Percentiles rank a stretch among this genome's conserved stretches.
These are phyloP conservation scores for Zosterops pallidus DNA, from an alignment of 2,113 vertebrate species.

Conservation along the genomic window DNA sequence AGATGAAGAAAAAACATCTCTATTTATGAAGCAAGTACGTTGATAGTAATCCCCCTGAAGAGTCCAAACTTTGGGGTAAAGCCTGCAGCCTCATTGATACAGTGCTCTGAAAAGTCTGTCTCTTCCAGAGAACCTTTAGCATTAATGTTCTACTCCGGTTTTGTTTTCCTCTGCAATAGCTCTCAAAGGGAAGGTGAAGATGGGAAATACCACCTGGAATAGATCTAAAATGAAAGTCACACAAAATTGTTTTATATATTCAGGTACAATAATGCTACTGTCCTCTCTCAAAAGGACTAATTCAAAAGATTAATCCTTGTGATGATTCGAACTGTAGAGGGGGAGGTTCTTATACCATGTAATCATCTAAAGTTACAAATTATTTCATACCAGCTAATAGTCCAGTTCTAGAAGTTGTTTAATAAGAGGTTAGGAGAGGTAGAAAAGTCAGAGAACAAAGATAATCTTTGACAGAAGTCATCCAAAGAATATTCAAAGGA, in stretches of 20 bases:
- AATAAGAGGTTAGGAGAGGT: neutral
- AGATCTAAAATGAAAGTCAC: neutral
- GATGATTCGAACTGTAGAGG: neutral
- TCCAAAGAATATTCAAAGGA: neutral
- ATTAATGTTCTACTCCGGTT: neutral
- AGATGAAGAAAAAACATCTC: neutral
- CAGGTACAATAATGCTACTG: neutral
- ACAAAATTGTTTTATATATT: neutral
- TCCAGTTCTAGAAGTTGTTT: neutral
- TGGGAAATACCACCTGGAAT: neutral
- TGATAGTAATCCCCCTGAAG: neutral
- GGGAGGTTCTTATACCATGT: neutral
- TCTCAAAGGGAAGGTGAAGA: neutral
- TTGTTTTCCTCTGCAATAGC: neutral
- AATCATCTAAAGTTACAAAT: neutral
- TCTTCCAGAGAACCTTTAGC: neutral
- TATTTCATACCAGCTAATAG: neutral
- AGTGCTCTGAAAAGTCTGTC: neutral
- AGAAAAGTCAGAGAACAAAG: neutral
- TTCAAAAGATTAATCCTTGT: neutral
- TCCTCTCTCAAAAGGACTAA: neutral
- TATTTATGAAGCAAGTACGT: neutral
- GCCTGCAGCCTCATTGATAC: neutral
- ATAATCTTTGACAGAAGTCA: neutral
- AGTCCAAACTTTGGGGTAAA: neutral